Base-by-base conservation (phyloP, 1,140 invertebrate genomes). In the Meloidogyne exigua region DNA sequence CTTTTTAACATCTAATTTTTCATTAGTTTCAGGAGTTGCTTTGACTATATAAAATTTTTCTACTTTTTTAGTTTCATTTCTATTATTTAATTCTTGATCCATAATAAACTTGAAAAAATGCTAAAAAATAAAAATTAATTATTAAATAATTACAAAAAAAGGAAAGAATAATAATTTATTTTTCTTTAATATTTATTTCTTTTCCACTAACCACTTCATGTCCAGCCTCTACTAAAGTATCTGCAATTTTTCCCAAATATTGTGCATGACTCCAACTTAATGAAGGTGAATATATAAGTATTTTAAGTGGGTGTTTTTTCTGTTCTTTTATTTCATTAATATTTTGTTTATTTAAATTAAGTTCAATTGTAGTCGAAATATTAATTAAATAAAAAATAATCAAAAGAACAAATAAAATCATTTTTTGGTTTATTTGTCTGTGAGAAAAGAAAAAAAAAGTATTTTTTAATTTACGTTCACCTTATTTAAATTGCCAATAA, bases 201-300 rank as follows among this genome's bases (percentile, higher is more conserved):
- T n/a, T n/a, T n/a, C n/a, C n/a, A 78, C 65, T 63, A 21, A 81
- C 79, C 67, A 82, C 79, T 64, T 82, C 80, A 77, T 81, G 80
- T 13, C 79, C 79, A 49, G 80, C 74, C 15, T 80, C 79, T 44
- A 77, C 81, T 44, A 80, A 49, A 57, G 74, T 36, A 63, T 83
- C 81, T 2, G 79, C 81, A 18, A 80, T n/a, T 71, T n/a, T 36
- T n/a, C 79, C 81, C n/a, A 68, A 49, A 64, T 83, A 80, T 39
- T 82, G 44, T n/a, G 83, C 32, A 23, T 80, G 79, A 42, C 69
- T 74, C 36, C 44, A 82, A 18, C 81, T 66, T 21, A 81, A 11
- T 18, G 74, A 25, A 44, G 80, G 74, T n/a, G 64, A 42, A 49
- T 71, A 44, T 5, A 83, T 15, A 12, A 80, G 66, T 13, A 80